Percentiles rank a stretch among this genome's conserved stretches.
phyloP scores from a whole-genome alignment of 2,113 vertebrate species.

The Edolisoma coerulescens region DNA sequence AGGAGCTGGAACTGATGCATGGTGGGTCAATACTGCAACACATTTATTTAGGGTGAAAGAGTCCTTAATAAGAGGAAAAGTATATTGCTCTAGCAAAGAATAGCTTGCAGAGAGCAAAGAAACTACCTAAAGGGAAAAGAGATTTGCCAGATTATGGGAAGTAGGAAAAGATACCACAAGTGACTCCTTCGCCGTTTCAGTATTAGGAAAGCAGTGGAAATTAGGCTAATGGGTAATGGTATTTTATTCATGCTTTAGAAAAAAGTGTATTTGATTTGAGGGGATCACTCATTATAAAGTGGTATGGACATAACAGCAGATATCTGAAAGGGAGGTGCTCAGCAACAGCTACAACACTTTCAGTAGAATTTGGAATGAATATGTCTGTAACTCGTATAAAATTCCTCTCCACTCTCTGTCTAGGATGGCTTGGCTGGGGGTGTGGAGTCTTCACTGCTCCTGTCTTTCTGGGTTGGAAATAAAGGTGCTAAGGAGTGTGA shows the following conservation, averaged over 20 bases:
- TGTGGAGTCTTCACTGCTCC: neutral
- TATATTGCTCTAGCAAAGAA: neutral
- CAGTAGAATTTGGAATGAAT: neutral
- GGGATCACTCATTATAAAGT: neutral
- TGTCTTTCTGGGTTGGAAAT: neutral
- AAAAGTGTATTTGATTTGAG: neutral
- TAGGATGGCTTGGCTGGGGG: neutral
- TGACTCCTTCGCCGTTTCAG: neutral
- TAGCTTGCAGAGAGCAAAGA: neutral
- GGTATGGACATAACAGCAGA: neutral
- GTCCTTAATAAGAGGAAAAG: neutral
- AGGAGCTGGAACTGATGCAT: neutral
- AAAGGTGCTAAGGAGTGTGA: neutral
- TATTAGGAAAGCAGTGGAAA: neutral
- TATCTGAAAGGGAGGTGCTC: fast-evolving
- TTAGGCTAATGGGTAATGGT: neutral
- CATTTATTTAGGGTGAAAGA: neutral
- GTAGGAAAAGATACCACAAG: neutral
- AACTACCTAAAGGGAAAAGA: neutral
- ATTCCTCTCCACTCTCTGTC: neutral
- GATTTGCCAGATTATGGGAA: neutral
- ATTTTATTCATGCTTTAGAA: neutral
- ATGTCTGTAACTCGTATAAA: neutral
- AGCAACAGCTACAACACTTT: neutral
- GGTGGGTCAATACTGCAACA: neutral